phyloP scores from a whole-genome alignment of 1,140 invertebrate genomes.

The Atta texana region DNA sequence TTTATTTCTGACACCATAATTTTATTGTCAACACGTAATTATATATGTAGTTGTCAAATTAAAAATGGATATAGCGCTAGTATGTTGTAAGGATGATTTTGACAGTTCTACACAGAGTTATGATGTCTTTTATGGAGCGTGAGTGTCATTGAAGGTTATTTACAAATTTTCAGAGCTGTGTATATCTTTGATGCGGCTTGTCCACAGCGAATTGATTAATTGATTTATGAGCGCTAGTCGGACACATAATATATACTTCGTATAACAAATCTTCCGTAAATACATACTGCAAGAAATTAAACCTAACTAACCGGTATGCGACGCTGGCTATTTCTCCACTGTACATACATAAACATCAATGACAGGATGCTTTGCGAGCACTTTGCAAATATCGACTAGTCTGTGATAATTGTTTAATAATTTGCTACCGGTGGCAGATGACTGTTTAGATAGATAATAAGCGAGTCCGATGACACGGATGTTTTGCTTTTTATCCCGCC shows the following conservation, averaged over 20 bases:
- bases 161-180: neutral
- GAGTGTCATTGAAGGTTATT: conserved; percentile 49
- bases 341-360: neutral
- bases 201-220: neutral
- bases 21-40: too few relatives aligned
- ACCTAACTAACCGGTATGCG: conserved; percentile 11
- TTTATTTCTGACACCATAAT: too few relatives aligned
- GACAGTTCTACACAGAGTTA: neutral
- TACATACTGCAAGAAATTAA: neutral
- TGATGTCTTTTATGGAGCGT: conserved; percentile 6
- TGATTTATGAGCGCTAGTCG: neutral
- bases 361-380: neutral
- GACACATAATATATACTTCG: neutral
- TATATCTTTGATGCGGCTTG: neutral
- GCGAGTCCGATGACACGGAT: conserved; percentile 94
- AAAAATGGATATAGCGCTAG: too few relatives aligned
- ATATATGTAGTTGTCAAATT: too few relatives aligned
- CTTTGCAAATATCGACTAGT: neutral
- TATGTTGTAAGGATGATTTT: too few relatives aligned
- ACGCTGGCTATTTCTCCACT: neutral
- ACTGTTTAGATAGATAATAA: conserved; percentile 87
- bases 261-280: neutral
- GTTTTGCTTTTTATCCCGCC: conserved; percentile 91
- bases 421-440: conserved; percentile 59
- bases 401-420: neutral